Evolutionary conservation across 2,888 invertebrate genomes (phyloP).

Genomic region (Operophtera brumata): DNA sequence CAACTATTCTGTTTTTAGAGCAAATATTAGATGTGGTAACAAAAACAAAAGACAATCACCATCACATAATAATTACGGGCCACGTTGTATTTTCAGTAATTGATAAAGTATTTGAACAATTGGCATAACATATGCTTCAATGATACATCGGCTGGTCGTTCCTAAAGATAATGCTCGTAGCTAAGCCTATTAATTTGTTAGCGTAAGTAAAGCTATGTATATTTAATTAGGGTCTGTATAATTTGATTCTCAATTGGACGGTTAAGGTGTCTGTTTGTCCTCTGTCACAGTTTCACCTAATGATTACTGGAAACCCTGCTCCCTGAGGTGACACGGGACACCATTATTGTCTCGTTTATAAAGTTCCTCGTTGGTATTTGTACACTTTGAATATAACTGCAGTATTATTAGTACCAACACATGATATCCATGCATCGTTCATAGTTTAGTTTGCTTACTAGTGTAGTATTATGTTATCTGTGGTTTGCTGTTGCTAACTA

Average conservation of each 20-base stretch:
- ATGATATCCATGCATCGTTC: constrained; percentile 16
- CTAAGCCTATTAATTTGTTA: constrained; percentile 18
- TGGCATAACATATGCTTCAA: neutral
- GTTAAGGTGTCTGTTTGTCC: constrained; percentile 44
- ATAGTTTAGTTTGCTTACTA: constrained; percentile 13
- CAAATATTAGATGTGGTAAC: constrained; percentile 28
- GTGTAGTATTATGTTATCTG: too few species aligned
- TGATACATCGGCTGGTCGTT: neutral
- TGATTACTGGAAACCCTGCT: constrained; percentile 42
- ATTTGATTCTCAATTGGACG: constrained; percentile 35
- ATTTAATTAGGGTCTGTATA: constrained; percentile 34
- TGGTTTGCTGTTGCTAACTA: constrained; percentile 19
- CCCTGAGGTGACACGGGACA: constrained; percentile 39
- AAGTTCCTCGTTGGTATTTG: constrained; percentile 1
- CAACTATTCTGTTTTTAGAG: constrained; percentile 27
- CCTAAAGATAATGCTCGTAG: neutral
- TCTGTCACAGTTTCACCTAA: constrained; percentile 47
- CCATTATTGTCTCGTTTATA: constrained; percentile 36
- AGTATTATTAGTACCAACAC: constrained; percentile 7
- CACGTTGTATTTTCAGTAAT: neutral
- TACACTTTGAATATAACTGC: neutral
- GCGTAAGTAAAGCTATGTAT: constrained; percentile 25
- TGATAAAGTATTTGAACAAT: constrained; percentile 3
- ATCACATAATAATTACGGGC: neutral
- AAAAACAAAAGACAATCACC: neutral